Evolutionary conservation across 2,888 invertebrate genomes (phyloP), one percentile per base, ranked within the genome.

Genomic region (Pristionchus entomophagus): DNA sequence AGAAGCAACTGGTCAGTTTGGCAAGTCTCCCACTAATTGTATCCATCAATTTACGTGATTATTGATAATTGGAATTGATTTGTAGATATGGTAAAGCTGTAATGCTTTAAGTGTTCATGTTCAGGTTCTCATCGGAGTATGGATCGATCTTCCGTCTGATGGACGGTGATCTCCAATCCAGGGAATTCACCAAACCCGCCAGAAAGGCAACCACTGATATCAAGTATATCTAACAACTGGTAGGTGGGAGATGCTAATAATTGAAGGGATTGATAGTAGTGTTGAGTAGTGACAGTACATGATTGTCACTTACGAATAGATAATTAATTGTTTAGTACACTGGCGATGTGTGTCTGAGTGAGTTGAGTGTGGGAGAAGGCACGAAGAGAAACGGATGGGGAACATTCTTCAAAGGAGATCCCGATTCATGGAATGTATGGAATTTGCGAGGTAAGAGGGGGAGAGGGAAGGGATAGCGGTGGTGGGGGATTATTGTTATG

Each of bases 61-160:
- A n/a, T n/a, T n/a, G n/a, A n/a, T n/a, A n/a, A n/a, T n/a, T n/a
- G n/a, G n/a, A n/a, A n/a, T n/a, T n/a, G n/a, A n/a, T n/a, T n/a
- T n/a, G n/a, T n/a, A n/a, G n/a, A n/a, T n/a, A n/a, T n/a, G n/a
- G n/a, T n/a, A n/a, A n/a, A n/a, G n/a, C n/a, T n/a, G n/a, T n/a
- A n/a, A n/a, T n/a, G n/a, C n/a, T n/a, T n/a, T n/a, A n/a, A n/a
- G n/a, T n/a, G n/a, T n/a, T 4, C 26, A 22, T 17, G 17, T n/a
- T 22, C n/a, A 84, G 83, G 83, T 84, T 65, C 65, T 29, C 83
- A 4, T 62, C 83, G 0, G 83, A 84, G 49, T 84, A 84, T 14
- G 83, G 83, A 2, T 35, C 83, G 10, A 65, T 32, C 45, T 84
- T 84, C 49, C 65, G 45, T 65, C 65, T 84, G 35, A 84, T 84